Percentiles rank a stretch among this genome's conserved stretches.
These are phyloP conservation scores for Columba livia DNA, from an alignment of 2,113 vertebrate species.

Conservation along the genomic window DNA sequence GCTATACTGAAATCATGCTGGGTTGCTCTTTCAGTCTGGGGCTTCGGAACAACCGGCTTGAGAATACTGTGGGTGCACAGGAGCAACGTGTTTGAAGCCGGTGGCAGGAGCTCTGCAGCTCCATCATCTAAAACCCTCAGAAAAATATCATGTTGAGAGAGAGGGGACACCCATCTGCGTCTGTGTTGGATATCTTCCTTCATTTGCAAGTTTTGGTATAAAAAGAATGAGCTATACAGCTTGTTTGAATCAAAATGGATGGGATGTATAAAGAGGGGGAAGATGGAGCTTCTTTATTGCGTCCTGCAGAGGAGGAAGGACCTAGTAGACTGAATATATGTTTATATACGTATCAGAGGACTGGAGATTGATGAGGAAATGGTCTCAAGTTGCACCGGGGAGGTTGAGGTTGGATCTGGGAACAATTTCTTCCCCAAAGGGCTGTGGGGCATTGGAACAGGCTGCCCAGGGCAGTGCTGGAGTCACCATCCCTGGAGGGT, in stretches of 20 bases:
- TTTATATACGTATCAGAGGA: neutral
- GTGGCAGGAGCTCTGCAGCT: neutral
- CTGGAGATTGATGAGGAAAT: neutral
- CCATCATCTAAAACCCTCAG: neutral
- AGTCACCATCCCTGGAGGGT: too few species aligned
- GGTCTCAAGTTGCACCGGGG: too few species aligned
- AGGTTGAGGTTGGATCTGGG: too few species aligned
- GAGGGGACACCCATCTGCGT: neutral
- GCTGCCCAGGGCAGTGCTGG: too few species aligned
- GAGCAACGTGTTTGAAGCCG: neutral
- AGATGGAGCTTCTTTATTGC: neutral
- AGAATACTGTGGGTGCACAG: neutral
- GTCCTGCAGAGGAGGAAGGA: neutral
- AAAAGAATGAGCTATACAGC: neutral
- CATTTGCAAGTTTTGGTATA: neutral
- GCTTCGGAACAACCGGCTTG: neutral
- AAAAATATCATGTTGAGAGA: neutral
- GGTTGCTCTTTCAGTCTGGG: neutral
- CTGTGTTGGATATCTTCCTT: neutral
- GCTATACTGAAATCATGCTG: neutral
- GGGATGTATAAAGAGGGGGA: neutral
- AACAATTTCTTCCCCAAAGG: too few species aligned
- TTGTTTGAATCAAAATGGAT: neutral
- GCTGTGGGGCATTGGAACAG: too few species aligned
- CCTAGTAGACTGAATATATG: neutral